Evolutionary conservation across 2,888 invertebrate genomes (phyloP).

Genomic region (Colostygia pectinataria): DNA sequence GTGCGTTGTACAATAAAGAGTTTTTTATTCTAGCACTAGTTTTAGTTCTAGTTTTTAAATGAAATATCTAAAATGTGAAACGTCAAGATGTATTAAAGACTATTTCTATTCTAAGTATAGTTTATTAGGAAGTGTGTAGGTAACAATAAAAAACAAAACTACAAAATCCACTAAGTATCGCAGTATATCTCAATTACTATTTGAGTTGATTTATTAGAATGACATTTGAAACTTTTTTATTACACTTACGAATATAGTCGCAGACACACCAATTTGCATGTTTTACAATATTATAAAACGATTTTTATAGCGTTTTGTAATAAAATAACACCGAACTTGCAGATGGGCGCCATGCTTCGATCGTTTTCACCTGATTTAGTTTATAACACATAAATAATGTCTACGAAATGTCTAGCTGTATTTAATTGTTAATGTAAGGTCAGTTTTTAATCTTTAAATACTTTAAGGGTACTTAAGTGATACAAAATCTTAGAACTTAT

Average conservation of each 20-base stretch:
- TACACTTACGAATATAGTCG: slow-evolving; percentile 36
- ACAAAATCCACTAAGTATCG: too few species aligned
- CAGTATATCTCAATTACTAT: slow-evolving; percentile 5
- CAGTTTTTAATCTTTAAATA: too few species aligned
- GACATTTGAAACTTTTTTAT: slow-evolving; percentile 27
- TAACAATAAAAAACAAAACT: background rate
- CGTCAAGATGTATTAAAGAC: background rate
- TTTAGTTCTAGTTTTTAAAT: too few species aligned
- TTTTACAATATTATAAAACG: slow-evolving; percentile 34
- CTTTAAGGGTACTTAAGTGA: too few species aligned
- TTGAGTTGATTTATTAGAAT: slow-evolving; percentile 24
- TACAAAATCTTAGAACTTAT: too few species aligned
- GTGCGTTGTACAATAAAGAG: too few species aligned
- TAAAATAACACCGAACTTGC: slow-evolving; percentile 37
- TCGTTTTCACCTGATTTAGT: slow-evolving; percentile 31
- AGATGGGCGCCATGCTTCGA: slow-evolving; percentile 29
- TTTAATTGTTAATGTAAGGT: background rate
- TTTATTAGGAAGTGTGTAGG: slow-evolving; percentile 1
- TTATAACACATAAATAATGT: slow-evolving; percentile 13
- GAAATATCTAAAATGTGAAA: background rate
- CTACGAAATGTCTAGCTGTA: slow-evolving; percentile 2
- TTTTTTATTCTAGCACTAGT: too few species aligned
- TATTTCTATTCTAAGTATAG: too few species aligned
- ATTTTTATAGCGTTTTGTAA: slow-evolving; percentile 29
- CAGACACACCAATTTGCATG: slow-evolving; percentile 40